phyloP scores from a whole-genome alignment of 2,797 vertebrate species.

The Pantherophis vulpinus region DNA sequence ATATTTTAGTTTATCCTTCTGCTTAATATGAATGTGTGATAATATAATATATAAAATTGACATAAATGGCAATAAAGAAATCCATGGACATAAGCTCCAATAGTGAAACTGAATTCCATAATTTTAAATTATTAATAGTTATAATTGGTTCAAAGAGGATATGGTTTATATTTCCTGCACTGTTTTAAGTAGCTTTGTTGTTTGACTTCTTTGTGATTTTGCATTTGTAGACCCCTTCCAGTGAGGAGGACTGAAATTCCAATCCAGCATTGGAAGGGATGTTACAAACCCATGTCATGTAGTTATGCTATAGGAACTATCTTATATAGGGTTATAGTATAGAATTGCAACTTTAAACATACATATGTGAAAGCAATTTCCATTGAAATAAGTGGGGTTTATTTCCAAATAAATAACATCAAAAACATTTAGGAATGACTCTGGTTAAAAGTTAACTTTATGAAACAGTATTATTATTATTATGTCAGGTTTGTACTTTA shows the following conservation, averaged over 20 bases:
- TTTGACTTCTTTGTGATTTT: background rate
- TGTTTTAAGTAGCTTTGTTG: background rate
- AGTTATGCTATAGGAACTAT: background rate
- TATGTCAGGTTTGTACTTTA: background rate
- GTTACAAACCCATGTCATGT: background rate
- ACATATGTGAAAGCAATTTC: background rate
- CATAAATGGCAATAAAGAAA: background rate
- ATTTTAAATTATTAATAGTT: background rate
- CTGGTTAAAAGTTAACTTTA: background rate
- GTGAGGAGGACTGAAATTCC: background rate
- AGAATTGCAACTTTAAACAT: background rate
- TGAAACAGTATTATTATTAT: background rate
- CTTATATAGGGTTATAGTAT: background rate
- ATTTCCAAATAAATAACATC: background rate
- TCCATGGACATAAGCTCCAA: background rate
- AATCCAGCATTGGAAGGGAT: background rate
- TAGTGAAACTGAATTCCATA: background rate
- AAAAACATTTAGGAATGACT: background rate
- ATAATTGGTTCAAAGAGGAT: background rate
- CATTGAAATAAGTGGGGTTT: background rate
- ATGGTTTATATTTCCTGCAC: background rate
- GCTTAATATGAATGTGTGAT: background rate
- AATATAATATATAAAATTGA: background rate
- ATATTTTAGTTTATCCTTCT: background rate
- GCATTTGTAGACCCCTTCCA: background rate